Percentiles rank a stretch among this genome's conserved stretches.
phyloP scores from a whole-genome alignment of 2,888 invertebrate genomes.

The Drosophila vallismaia region DNA sequence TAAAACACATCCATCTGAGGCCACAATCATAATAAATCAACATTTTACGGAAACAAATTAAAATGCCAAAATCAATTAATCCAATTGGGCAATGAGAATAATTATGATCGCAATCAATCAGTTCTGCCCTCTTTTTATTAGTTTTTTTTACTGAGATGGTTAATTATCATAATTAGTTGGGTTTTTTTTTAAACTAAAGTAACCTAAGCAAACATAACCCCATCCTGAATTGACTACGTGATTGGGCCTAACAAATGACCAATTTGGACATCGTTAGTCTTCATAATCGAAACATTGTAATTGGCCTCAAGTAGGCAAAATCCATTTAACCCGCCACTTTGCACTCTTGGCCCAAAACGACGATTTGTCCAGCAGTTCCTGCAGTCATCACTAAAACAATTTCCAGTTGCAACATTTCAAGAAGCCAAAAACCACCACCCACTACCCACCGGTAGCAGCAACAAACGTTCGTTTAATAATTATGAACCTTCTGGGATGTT shows the following conservation, averaged over 20 bases:
- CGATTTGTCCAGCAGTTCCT: conserved; percentile 40
- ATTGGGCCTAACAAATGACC: conserved; percentile 1
- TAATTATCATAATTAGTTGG: conserved; percentile 9
- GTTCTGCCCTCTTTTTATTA: conserved; percentile 20
- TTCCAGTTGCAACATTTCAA: conserved; percentile 68
- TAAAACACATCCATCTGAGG: conserved; percentile 22
- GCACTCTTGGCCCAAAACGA: conserved; percentile 67
- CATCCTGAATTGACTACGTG: conserved; percentile 2
- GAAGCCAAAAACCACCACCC: conserved; percentile 65
- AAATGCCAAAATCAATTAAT: conserved; percentile 31
- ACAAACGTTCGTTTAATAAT: conserved; percentile 60
- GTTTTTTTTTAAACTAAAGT: not conserved
- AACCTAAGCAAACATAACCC: conserved; percentile 9
- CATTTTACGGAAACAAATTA: conserved; percentile 24
- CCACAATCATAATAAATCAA: conserved; percentile 26
- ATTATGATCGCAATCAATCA: conserved; percentile 36
- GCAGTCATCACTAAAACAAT: conserved; percentile 48
- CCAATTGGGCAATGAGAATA: conserved; percentile 31
- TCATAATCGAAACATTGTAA: conserved; percentile 37
- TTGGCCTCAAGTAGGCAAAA: conserved; percentile 51
- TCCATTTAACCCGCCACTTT: conserved; percentile 70
- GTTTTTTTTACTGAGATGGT: conserved; percentile 7
- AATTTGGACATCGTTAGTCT: conserved; percentile 27
- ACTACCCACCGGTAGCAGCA: conserved; percentile 45
- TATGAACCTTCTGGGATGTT: conserved; percentile 73